These are phyloP conservation scores for Mesorhabditis sp. DNA, from an alignment of 2,888 invertebrate species.

Conservation along the genomic window DNA sequence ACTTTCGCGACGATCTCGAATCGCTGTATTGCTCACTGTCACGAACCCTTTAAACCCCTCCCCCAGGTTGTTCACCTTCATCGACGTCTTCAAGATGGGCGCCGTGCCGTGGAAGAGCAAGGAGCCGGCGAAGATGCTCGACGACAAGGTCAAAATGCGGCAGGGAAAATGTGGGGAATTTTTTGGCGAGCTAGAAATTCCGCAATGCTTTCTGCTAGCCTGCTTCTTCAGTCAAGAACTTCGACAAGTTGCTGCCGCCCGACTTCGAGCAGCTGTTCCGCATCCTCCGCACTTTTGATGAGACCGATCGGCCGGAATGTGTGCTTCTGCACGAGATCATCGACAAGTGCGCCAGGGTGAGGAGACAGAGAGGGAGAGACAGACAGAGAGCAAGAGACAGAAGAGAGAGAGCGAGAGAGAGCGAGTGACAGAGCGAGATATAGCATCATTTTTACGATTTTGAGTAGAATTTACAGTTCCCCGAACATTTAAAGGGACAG, in stretches of 20 bases:
- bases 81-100: not conserved
- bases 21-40: not conserved
- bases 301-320: not conserved
- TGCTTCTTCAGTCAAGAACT: not conserved
- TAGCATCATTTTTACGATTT: too few relatives aligned
- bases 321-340: not conserved
- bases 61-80: not conserved
- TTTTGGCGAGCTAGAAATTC: not conserved
- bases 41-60: not conserved
- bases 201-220: not conserved
- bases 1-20: not conserved
- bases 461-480: too few relatives aligned
- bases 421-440: too few relatives aligned
- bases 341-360: slow-evolving; percentile 1
- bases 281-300: not conserved
- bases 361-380: not conserved
- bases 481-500: too few relatives aligned
- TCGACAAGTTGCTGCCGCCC: not conserved
- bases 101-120: not conserved
- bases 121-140: not conserved
- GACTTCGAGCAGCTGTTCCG: not conserved
- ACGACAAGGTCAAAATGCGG: not conserved
- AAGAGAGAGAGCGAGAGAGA: too few relatives aligned
- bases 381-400: not conserved
- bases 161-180: not conserved